Base-by-base conservation (phyloP, 2,113 vertebrate genomes). In the Notechis scutatus region DNA sequence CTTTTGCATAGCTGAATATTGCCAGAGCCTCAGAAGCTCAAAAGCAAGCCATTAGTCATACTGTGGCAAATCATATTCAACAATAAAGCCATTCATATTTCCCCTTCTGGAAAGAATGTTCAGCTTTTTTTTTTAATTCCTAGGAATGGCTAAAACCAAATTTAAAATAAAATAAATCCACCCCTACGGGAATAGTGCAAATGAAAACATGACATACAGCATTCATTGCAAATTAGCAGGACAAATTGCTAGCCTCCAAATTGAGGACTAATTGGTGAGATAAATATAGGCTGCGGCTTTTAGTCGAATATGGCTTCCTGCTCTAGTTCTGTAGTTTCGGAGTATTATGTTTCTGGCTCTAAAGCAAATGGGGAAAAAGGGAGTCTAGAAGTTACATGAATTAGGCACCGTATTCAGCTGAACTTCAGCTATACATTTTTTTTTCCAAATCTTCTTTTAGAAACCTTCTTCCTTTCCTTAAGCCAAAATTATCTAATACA, bases 211-310 rank as follows among this genome's bases (percentile, higher is more conserved):
- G 92, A 87, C 92, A 93, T 87, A 69, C 64, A 69, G 64, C 64
- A 90, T 90, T 93, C 92, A 93, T 93, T 93, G 89, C 89, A 93
- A 93, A 93, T 92, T 92, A 92, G 91, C 91, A 92, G 59, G 91
- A 92, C 87, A 89, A 34, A 94, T 96, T 96, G 94, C 92, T 95
- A 94, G 95, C 96, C 95, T 96, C 85, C 95, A 93, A 96, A 95
- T 89, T 94, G 92, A 90, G 96, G 93, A 93, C 90, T 97, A 97
- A 92, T 92, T 97, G 45, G 95, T 56, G 95, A 95, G 92, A 93
- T 95, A 95, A 95, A 94, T 94, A 93, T 93, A 93, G 89, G 89
- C 45, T 90, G 89, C 21, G 89, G 92, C 88, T 90, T 93, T 93
- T 85, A 90, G 92, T 61, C 26, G 55, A 74, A 93, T 90, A 90